Conservation (phyloP, 2,888 invertebrate species). For the Bedellia somnulentella region DNA sequence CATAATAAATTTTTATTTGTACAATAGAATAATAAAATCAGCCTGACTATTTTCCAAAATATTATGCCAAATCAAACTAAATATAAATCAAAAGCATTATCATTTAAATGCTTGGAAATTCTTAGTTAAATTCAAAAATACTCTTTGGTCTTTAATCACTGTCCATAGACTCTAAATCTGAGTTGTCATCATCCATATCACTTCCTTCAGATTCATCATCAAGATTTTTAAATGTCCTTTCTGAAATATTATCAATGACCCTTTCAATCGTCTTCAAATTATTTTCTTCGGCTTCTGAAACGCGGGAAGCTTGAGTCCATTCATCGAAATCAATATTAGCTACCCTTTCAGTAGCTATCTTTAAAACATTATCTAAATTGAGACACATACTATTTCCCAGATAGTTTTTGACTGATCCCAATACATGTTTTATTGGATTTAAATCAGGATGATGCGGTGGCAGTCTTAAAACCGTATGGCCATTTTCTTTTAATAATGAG, state of each 20-base stretch:
- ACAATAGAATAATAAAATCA: too few relatives aligned
- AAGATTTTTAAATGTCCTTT: conserved; percentile 14
- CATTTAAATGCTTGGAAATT: too few relatives aligned
- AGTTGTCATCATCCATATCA: conserved; percentile 12
- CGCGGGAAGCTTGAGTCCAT: conserved; percentile 14
- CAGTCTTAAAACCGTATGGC: conserved; percentile 15
- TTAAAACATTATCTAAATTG: conserved; percentile 15
- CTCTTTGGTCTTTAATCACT: conserved; percentile 8
- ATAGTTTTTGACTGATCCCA: conserved; percentile 13
- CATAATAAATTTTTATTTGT: too few relatives aligned
- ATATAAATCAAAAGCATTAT: too few relatives aligned
- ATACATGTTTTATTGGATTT: conserved; percentile 15
- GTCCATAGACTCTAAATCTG: conserved; percentile 17
- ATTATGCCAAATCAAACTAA: too few relatives aligned
- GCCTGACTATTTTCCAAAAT: too few relatives aligned
- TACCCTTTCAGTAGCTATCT: conserved; percentile 17
- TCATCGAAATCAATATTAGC: conserved; percentile 14
- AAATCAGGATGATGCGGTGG: conserved; percentile 16
- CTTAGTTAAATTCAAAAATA: too few relatives aligned
- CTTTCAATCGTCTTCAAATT: conserved; percentile 17
- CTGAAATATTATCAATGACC: conserved; percentile 17
- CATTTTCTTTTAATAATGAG: conserved; percentile 14
- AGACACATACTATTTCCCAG: conserved; percentile 15
- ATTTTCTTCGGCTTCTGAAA: conserved; percentile 16
- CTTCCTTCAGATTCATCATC: conserved; percentile 14